Conservation (phyloP, 2,888 invertebrate species). For the Empis stercorea region DNA sequence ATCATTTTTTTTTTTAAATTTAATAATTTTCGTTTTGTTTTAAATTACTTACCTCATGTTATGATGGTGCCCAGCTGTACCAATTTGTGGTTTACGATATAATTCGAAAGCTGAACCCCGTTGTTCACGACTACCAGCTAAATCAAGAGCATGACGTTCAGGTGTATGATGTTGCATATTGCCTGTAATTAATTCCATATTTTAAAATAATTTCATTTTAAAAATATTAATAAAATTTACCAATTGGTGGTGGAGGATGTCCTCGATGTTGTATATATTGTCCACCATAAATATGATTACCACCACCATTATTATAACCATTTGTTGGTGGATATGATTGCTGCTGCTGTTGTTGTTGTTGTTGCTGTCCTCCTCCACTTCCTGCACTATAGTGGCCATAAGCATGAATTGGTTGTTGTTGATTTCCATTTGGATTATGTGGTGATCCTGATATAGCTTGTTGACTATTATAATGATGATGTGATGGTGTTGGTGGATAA, state of each 20-base stretch:
- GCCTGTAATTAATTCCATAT: no score
- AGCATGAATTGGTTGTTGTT: slow-evolving; percentile 20
- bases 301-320: slow-evolving; percentile 25
- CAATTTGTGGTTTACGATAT: slow-evolving; percentile 71
- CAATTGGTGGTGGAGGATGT: slow-evolving; percentile 33
- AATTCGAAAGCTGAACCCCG: slow-evolving; percentile 90
- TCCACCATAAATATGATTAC: slow-evolving; percentile 30
- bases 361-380: slow-evolving; percentile 29
- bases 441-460: slow-evolving; percentile 26
- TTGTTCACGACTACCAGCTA: slow-evolving; percentile 80
- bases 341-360: slow-evolving; percentile 25
- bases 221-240: slow-evolving; percentile 17
- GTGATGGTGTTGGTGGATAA: slow-evolving; percentile 33
- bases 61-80: slow-evolving; percentile 50
- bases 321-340: slow-evolving; percentile 24
- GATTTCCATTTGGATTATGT: slow-evolving; percentile 13
- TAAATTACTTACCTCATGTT: slow-evolving; percentile 53
- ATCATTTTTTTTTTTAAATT: no score
- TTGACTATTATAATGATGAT: slow-evolving; percentile 32
- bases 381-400: slow-evolving; percentile 18
- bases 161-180: slow-evolving; percentile 34
- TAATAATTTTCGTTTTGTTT: no score
- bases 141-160: slow-evolving; percentile 39
- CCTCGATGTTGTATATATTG: slow-evolving; percentile 33
- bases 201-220: no score